These are phyloP conservation scores for Gobiocypris rarus DNA, from an alignment of 2,113 vertebrate species.

Conservation along the genomic window DNA sequence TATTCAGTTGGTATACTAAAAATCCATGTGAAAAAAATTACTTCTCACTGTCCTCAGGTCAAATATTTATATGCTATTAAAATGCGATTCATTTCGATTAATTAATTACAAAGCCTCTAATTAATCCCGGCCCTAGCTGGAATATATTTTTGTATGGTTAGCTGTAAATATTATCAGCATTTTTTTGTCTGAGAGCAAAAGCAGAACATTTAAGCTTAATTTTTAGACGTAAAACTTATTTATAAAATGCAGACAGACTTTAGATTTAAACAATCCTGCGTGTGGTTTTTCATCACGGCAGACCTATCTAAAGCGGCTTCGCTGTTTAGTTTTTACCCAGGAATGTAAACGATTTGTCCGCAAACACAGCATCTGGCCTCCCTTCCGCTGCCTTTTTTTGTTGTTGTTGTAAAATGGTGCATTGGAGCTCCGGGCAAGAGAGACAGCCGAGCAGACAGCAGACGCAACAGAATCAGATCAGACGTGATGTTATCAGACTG, in stretches of 20 bases:
- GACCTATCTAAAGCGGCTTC: not conserved
- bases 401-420: conserved; percentile 34
- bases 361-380: conserved; percentile 33
- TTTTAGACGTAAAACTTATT: too few relatives aligned
- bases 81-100: too few relatives aligned
- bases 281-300: conserved; percentile 12
- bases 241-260: not conserved
- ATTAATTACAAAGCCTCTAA: too few relatives aligned
- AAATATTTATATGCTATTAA: too few relatives aligned
- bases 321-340: conserved; percentile 22
- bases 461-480: conserved; percentile 51
- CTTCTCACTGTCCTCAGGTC: too few relatives aligned
- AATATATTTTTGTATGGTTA: not conserved
- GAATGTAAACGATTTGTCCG: conserved; percentile 13
- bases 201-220: not conserved
- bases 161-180: not conserved
- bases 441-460: conserved; percentile 45
- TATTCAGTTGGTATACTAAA: too few relatives aligned
- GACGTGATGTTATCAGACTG: conserved; percentile 54
- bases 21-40: too few relatives aligned
- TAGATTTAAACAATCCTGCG: not conserved
- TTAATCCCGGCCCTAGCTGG: too few relatives aligned
- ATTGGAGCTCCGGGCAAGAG: conserved; percentile 25
- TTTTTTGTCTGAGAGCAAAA: not conserved
- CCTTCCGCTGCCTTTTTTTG: conserved; percentile 26